Evolutionary conservation across 2,797 vertebrate genomes (phyloP).

Genomic region (Fratercula arctica): DNA sequence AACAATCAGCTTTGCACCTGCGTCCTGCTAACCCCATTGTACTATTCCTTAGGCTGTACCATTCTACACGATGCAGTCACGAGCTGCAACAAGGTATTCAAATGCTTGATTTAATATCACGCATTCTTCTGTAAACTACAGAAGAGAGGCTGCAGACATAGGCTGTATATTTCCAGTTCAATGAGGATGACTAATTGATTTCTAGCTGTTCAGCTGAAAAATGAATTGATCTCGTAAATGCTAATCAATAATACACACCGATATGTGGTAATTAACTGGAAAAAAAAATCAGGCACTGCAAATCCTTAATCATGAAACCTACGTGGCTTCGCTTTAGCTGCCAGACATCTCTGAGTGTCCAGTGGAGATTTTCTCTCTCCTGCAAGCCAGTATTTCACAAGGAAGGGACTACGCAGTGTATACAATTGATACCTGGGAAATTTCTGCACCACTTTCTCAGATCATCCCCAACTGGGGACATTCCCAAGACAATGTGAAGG

Average conservation of each 20-base stretch:
- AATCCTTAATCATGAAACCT: not conserved
- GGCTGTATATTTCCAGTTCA: not conserved
- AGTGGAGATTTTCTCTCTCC: not conserved
- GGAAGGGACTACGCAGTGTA: not conserved
- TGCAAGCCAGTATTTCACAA: not conserved
- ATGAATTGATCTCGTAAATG: constrained; percentile 38
- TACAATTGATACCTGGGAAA: constrained; percentile 86
- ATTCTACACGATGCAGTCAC: not conserved
- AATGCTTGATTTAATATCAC: not conserved
- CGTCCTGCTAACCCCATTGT: not conserved
- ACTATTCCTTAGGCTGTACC: not conserved
- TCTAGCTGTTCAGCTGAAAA: constrained; percentile 27
- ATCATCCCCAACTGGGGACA: constrained; percentile 93
- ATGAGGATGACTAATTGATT: constrained; percentile 1
- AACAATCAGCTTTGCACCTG: not conserved
- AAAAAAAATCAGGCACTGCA: not conserved
- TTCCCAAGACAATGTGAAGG: constrained; percentile 92
- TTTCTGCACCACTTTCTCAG: constrained; percentile 93
- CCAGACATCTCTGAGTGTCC: not conserved
- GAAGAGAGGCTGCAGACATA: not conserved
- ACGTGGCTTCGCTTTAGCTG: not conserved
- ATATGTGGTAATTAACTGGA: constrained; percentile 15
- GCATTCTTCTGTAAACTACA: not conserved
- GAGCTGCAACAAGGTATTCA: not conserved
- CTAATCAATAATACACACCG: constrained; percentile 27